Base-by-base conservation (phyloP, 2,888 invertebrate genomes). In the Eilema depressum region DNA sequence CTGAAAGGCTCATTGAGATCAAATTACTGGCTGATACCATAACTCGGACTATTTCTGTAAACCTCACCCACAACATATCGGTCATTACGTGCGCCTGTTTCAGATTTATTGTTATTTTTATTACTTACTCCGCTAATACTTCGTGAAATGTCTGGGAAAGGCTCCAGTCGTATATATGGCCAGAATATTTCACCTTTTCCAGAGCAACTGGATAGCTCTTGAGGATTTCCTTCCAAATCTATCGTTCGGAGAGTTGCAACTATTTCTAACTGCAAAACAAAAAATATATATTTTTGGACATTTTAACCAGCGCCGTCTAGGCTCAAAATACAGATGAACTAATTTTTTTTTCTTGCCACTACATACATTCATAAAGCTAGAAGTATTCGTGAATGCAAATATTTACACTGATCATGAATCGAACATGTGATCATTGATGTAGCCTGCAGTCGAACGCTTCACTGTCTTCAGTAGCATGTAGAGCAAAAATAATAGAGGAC, bases 151-250 rank as follows among this genome's bases (percentile, higher is more conserved):
- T 64, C 64, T 20, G 53, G 67, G 0, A 47, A 53, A 0, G 91
- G 87, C 59, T 89, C 83, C 57, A 95, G 76, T 3, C 84, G 78
- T 12, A 95, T 89, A 65, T 88, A 94, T 0, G 94, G 94, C 95
- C 95, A 95, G 74, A 86, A 87, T n/a, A 95, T 76, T 70, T 93
- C 93, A 0, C 95, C 95, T 11, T 79, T 89, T 0, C 95, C 94
- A 0, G 80, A 75, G 61, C 93, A 93, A 2, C 79, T 85, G 0
- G 76, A 86, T 0, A 94, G 3, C 14, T 89, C 90, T 56, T 84
- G 76, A 0, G 78, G 28, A 0, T 69, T 71, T 0, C 89, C 90
- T 0, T 78, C 69, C 0, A 66, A 12, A 0, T 62, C 53, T 0
- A 76, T 78, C 0, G 86, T 77, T 0, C 85, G 83, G 0, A 95